Evolutionary conservation across 1,140 invertebrate species (phyloP), one percentile per base, ranked within the genome.

Genomic region (Achatina immaculata): DNA sequence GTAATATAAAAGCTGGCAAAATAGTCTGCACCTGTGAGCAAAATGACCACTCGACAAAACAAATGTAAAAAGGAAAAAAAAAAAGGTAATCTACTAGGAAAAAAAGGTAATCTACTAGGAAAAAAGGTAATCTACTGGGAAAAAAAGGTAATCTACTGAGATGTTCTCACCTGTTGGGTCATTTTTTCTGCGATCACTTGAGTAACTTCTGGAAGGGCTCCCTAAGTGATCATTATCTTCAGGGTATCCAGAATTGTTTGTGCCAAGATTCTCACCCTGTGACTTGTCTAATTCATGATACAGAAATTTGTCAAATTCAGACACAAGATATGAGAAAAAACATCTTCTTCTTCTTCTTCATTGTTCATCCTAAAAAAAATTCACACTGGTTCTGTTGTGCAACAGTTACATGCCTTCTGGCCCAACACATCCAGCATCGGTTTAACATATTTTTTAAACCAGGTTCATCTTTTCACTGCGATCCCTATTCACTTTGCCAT

Each of bases 181-280:
- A 51, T 36, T 55, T 74, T 31, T 74, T 36, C 43, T n/a, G 42
- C 48, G 42, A 31, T 74, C 72, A 74, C 19, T 34, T 6, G 58
- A 45, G 1, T 28, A 74, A 24, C 34, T 40, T 21, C 72, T 48
- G 31, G 38, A 36, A 14, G 72, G 38, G 38, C 72, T 74, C 28
- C 38, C 28, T 28, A 36, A 24, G 0, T 31, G 0, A 24, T 74
- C 72, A 21, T n/a, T 21, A 16, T 74, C 72, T 21, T 74, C 72
- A 51, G 43, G 45, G 36, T 51, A 43, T 31, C 72, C 43, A 74
- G 43, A 74, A 28, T 31, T 55, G n/a, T 19, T 42, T 36, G 72
- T 43, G 38, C 19, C 45, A 31, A 24, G 2, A 51, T 45, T 74
- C 3, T 74, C 72, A 48, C 6, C 19, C 6, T 45, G 72, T 48